These are phyloP conservation scores for Deilephila porcellus DNA, from an alignment of 2,888 invertebrate species.

Conservation along the genomic window DNA sequence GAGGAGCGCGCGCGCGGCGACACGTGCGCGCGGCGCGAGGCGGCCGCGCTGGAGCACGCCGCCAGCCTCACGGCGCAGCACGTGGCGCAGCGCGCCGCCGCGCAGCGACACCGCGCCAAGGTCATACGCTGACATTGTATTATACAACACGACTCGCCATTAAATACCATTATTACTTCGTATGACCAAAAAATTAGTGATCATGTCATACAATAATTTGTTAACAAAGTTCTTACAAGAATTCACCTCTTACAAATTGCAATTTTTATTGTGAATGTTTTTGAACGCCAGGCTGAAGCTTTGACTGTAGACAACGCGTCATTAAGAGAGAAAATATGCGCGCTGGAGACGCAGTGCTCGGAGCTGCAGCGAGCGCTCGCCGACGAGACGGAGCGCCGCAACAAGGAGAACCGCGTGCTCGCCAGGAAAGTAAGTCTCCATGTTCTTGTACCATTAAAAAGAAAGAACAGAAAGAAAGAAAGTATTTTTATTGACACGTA, in stretches of 20 bases:
- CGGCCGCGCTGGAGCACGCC: conserved; percentile 71
- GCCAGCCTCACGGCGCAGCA: conserved; percentile 68
- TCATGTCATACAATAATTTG: too few relatives aligned
- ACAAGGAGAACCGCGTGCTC: conserved; percentile 70
- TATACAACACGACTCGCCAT: not conserved
- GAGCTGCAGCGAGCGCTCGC: conserved; percentile 49
- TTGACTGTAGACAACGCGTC: conserved; percentile 70
- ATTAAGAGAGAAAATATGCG: conserved; percentile 58
- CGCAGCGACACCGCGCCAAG: conserved; percentile 49
- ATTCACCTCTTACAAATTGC: too few relatives aligned
- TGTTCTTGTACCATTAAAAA: too few relatives aligned
- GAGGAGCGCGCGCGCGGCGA: conserved; percentile 66
- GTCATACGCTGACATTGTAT: too few relatives aligned
- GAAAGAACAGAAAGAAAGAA: too few relatives aligned
- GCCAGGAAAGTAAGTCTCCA: conserved; percentile 67
- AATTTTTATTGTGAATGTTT: not conserved
- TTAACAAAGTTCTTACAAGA: too few relatives aligned
- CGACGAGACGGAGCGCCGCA: conserved; percentile 62
- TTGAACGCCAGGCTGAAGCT: conserved; percentile 64
- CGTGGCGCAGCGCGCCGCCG: conserved; percentile 53
- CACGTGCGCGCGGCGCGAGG: conserved; percentile 72
- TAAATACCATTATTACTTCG: too few relatives aligned
- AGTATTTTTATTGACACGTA: too few relatives aligned
- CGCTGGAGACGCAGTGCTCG: conserved; percentile 53
- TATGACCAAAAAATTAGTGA: too few relatives aligned